phyloP scores from a whole-genome alignment of 2,888 invertebrate species.

The Thymelicus acteon region DNA sequence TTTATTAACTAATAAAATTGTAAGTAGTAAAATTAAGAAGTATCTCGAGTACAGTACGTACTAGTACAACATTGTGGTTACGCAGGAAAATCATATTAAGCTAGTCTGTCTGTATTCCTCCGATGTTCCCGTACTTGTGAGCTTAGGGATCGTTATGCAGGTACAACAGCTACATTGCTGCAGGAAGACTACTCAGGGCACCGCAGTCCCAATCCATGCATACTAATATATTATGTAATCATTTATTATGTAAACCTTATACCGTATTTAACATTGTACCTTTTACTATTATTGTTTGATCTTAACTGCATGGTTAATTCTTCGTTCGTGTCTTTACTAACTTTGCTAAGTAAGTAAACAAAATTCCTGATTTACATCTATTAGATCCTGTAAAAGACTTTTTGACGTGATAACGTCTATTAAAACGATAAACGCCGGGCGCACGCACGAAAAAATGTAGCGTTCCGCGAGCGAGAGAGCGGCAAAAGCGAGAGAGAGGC shows the following conservation, averaged over 20 bases:
- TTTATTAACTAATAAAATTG: too few relatives aligned
- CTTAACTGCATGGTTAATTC: neutral
- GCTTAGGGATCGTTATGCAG: slow-evolving; percentile 69
- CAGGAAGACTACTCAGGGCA: slow-evolving; percentile 59
- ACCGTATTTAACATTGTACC: slow-evolving; percentile 60
- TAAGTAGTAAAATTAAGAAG: too few relatives aligned
- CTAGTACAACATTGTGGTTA: slow-evolving; percentile 1
- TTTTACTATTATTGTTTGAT: neutral
- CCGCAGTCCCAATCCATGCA: slow-evolving; percentile 78
- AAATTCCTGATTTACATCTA: too few relatives aligned
- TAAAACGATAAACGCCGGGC: too few relatives aligned
- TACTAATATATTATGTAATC: slow-evolving; percentile 77
- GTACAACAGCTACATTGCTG: slow-evolving; percentile 62
- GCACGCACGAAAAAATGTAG: too few relatives aligned
- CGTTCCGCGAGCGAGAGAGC: too few relatives aligned
- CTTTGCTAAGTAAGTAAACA: too few relatives aligned
- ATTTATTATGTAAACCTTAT: slow-evolving; percentile 65
- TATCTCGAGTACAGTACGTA: too few relatives aligned
- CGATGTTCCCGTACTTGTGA: slow-evolving; percentile 48
- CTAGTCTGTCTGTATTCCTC: slow-evolving; percentile 13
- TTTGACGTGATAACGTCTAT: too few relatives aligned
- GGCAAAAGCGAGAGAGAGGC: too few relatives aligned
- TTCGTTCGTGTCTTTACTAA: too few relatives aligned
- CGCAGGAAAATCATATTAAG: slow-evolving; percentile 38
- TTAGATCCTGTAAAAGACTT: too few relatives aligned